These are phyloP conservation scores for Corydoras sp. DNA, from an alignment of 2,113 vertebrate species.

Conservation along the genomic window DNA sequence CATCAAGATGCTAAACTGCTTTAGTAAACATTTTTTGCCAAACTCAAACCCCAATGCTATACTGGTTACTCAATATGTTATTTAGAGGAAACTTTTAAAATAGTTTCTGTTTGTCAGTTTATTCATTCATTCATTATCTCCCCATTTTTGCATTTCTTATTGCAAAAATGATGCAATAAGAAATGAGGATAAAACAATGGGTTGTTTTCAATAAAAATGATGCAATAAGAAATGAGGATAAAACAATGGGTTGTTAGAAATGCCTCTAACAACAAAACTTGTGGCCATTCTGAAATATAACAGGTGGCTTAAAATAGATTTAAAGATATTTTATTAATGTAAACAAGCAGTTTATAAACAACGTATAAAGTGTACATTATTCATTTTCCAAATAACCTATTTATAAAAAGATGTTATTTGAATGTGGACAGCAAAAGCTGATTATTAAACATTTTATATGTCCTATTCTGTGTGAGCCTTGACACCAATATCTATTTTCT, in stretches of 20 bases:
- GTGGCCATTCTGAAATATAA: background rate
- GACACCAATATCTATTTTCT: no score
- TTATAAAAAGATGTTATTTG: constrained; percentile 63
- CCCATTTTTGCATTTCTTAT: constrained; percentile 32
- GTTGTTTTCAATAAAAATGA: constrained; percentile 30
- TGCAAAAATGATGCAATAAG: constrained; percentile 39
- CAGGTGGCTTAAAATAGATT: no score
- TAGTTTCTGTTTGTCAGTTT: constrained; percentile 24
- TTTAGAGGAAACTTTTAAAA: constrained; percentile 11
- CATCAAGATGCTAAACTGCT: constrained; percentile 57
- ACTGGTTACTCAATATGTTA: constrained; percentile 42
- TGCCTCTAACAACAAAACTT: no score
- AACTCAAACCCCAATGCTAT: constrained; percentile 22
- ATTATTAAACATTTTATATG: no score
- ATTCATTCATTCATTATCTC: no score
- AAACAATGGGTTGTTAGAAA: no score
- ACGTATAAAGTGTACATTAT: constrained; percentile 68
- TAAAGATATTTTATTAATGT: constrained; percentile 55
- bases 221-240: constrained; percentile 11
- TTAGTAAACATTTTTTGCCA: constrained; percentile 44
- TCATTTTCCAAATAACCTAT: constrained; percentile 76
- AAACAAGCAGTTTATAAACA: constrained; percentile 52
- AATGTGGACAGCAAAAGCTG: no score
- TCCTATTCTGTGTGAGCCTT: no score
- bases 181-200: background rate